Evolutionary conservation across 2,113 vertebrate species (phyloP).

Genomic region (Dasyurus viverrinus): DNA sequence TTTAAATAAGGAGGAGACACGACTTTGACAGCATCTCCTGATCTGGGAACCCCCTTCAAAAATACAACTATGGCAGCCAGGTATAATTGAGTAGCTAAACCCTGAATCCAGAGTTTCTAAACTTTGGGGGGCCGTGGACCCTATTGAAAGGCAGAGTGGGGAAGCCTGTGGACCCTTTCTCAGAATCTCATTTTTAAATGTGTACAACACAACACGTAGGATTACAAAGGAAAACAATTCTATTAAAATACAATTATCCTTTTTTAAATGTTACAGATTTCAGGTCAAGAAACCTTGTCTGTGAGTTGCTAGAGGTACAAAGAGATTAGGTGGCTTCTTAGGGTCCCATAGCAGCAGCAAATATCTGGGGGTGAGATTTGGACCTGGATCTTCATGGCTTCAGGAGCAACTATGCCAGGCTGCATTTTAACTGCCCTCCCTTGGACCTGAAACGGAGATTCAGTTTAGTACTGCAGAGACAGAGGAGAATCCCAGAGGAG

Average conservation of each 20-base stretch:
- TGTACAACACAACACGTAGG: not conserved
- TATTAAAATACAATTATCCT: not conserved
- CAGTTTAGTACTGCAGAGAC: not conserved
- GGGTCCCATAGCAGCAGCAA: not conserved
- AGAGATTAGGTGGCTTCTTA: not conserved
- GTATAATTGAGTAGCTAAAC: not conserved
- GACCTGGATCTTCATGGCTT: not conserved
- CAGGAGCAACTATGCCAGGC: not conserved
- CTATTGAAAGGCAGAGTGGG: not conserved
- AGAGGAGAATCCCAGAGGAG: not conserved
- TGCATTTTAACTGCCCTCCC: not conserved
- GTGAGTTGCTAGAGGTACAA: not conserved
- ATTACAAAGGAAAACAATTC: not conserved
- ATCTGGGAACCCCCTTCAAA: not conserved
- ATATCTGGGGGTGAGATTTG: not conserved
- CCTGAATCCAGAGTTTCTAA: not conserved
- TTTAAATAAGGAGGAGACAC: not conserved
- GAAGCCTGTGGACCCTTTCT: not conserved
- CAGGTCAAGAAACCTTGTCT: not conserved
- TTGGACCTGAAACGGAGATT: not conserved
- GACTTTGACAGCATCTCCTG: not conserved
- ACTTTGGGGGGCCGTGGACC: not conserved
- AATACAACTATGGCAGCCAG: not conserved
- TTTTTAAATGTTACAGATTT: not conserved
- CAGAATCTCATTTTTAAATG: not conserved